A percentile compares a stretch with the other conserved stretches of the same genome.
Evolutionary conservation across 92 coral and sea anemone species (phyloP).

Genomic region (Palythoa caribaeorum): DNA sequence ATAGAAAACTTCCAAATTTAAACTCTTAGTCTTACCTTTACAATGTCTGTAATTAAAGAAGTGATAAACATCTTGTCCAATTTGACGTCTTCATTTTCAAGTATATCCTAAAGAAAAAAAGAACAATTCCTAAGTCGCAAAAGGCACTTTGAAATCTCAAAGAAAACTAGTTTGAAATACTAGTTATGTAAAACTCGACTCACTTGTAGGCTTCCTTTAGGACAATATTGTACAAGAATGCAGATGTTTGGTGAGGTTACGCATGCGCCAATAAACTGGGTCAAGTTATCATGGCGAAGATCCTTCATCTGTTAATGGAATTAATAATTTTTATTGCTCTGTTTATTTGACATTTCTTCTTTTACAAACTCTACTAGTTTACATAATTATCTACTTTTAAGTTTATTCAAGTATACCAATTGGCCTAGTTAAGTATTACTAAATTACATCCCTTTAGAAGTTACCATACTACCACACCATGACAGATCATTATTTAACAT

Average conservation of each 20-base stretch:
- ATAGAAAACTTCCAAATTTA: neutral
- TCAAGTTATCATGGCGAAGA: conserved; percentile 89
- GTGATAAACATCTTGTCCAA: conserved; percentile 94
- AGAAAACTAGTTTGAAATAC: neutral
- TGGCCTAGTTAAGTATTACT: too few relatives aligned
- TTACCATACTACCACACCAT: too few relatives aligned
- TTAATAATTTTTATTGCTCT: too few relatives aligned
- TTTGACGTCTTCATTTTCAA: conserved; percentile 93
- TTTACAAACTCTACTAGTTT: too few relatives aligned
- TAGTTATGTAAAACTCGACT: neutral
- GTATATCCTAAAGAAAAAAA: conserved; percentile 75
- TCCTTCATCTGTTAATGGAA: conserved; percentile 78
- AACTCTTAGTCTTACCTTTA: conserved; percentile 74
- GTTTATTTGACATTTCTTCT: too few relatives aligned
- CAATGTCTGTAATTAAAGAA: conserved; percentile 88
- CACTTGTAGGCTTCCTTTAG: conserved; percentile 98
- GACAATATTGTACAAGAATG: conserved; percentile 87
- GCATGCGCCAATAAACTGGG: conserved; percentile 94
- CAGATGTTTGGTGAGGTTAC: conserved; percentile 83
- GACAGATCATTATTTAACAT: too few relatives aligned
- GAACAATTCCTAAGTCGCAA: neutral
- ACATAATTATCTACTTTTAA: too few relatives aligned
- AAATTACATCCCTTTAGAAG: too few relatives aligned
- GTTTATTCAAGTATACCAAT: too few relatives aligned
- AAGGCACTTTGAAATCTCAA: neutral